Percentiles rank a stretch among this genome's conserved stretches.
Evolutionary conservation across 1,140 invertebrate genomes (phyloP).

Genomic region (Cydia amplana): DNA sequence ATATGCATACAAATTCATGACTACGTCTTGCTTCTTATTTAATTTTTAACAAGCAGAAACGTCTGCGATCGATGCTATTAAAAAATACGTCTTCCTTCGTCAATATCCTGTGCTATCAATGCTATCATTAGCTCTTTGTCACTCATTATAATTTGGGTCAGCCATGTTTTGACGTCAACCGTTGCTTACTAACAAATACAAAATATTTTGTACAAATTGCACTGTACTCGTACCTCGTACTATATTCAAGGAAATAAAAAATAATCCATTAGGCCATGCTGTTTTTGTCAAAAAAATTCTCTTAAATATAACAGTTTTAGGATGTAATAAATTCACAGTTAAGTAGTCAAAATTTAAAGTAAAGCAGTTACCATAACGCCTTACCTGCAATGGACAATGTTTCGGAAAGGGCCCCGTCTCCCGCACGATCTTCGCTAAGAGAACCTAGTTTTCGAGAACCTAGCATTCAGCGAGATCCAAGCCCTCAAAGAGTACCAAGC

Average conservation of each 20-base stretch:
- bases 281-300: conserved; percentile 35
- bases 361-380: neutral
- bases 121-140: no score
- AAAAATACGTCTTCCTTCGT: no score
- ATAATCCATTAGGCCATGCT: conserved; percentile 50
- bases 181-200: neutral
- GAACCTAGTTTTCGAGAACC: conserved; percentile 12
- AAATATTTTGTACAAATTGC: no score
- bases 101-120: no score
- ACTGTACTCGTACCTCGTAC: neutral
- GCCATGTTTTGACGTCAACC: no score
- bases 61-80: no score
- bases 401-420: conserved; percentile 10
- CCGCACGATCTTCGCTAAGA: neutral
- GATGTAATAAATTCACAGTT: conserved; percentile 17
- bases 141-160: no score
- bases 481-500: conserved; percentile 1
- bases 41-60: no score
- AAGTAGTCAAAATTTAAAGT: conserved; percentile 4
- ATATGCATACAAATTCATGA: no score
- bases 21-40: no score
- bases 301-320: conserved; percentile 5
- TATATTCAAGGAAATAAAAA: conserved; percentile 16
- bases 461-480: neutral
- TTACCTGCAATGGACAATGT: conserved; percentile 6